Evolutionary conservation across 2,113 vertebrate genomes (phyloP), one percentile per base, ranked within the genome.

Genomic region (Myotis lucifugus): DNA sequence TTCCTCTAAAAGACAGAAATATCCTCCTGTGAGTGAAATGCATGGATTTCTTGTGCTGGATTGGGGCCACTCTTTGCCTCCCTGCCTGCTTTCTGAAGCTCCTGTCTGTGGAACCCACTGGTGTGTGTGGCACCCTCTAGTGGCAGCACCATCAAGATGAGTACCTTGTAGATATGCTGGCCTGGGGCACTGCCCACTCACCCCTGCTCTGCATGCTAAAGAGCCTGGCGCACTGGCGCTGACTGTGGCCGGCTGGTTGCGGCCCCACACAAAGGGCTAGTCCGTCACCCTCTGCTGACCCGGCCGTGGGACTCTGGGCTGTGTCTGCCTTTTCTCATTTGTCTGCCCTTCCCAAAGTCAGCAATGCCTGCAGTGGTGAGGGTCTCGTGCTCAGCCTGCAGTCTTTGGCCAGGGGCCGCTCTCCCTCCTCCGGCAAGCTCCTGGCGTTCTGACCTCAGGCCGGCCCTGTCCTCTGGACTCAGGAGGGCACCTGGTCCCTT

Each of bases 281-380:
- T 88, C 3, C 50, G 59, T 64, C 46, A 86, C 12, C 18, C 21
- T 81, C 76, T 56, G 50, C 84, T 87, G 42, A 46, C 64, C 64
- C 2, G 69, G 64, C 48, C 40, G 12, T 11, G 6, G 2, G 4
- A 34, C 6, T 23, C 48, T 13, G 9, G 17, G 52, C 50, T 87
- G 34, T 59, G 12, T 84, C 23, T 18, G 46, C 42, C 25, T 84
- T 87, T 79, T 46, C 88, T 84, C 77, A 40, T 78, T 42, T 67
- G 29, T 40, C n/a, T 91, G 48, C 52, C 76, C 29, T 56, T 69
- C 61, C 70, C 59, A 82, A 91, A 40, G 73, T 90, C 59, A 77
- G 25, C 61, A 13, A 0, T 61, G 50, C 52, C 42, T 34, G 70
- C 34, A 21, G 42, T 32, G 37, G 25, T 17, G 17, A 61, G 34